These are phyloP conservation scores for Greenwoodochromis staneri DNA, from an alignment of 2,113 vertebrate genomes.

Conservation along the genomic window DNA sequence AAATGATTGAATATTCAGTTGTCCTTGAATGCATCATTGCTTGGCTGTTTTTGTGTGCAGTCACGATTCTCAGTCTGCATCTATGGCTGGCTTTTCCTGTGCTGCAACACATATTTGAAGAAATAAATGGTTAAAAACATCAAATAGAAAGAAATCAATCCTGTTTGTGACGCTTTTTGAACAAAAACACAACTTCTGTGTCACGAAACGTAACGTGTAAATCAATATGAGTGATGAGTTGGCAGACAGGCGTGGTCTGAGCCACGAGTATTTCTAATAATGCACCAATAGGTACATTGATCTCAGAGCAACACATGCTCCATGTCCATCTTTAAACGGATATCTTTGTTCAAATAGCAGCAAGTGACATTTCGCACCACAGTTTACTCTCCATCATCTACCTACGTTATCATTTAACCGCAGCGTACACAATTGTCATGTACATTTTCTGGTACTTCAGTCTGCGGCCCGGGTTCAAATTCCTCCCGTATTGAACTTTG, in stretches of 20 bases:
- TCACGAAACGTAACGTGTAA: background rate
- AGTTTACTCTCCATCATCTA: background rate
- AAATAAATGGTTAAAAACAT: background rate
- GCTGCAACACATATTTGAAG: background rate
- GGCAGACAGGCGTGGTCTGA: background rate
- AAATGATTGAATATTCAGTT: background rate
- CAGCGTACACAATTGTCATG: background rate
- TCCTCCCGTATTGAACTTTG: background rate
- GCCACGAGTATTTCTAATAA: background rate
- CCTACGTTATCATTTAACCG: background rate
- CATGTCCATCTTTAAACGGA: background rate
- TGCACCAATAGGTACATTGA: background rate
- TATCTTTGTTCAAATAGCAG: background rate
- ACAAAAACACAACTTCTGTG: background rate
- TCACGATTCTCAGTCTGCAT: background rate
- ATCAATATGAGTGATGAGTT: background rate
- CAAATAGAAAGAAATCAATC: background rate
- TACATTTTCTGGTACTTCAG: background rate
- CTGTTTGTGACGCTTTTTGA: background rate
- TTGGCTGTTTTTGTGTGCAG: background rate
- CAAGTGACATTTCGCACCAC: background rate
- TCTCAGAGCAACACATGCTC: background rate
- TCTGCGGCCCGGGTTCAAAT: background rate
- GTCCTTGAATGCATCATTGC: background rate
- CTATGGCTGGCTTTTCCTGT: background rate